Base-by-base conservation (phyloP, 2,888 invertebrate species). In the Leptothorax acervorum region DNA sequence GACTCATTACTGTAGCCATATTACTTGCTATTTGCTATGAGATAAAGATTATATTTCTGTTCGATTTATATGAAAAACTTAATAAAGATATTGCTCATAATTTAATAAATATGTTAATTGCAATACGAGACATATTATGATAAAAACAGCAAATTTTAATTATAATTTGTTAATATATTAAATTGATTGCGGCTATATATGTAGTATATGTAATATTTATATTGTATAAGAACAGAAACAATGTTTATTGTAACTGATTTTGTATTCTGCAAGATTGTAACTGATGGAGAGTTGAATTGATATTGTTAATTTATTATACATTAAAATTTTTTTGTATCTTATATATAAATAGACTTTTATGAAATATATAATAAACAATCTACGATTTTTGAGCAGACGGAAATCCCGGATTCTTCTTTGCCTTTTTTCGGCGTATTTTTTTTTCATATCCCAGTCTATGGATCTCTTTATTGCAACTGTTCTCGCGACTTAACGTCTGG, bases 401-500 rank as follows among this genome's bases (percentile, higher is more conserved):
- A 57, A 48, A 79, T 60, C 15, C 18, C 31, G 45, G 45, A 66
- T 66, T 45, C 42, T n/a, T 42, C 9, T 15, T 70, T 35, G 57
- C 12, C 39, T 9, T 39, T 75, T 79, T 68, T 23, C 18, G 23
- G 18, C 28, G 18, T 53, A 15, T n/a, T 45, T 35, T n/a, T 45
- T 35, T 81, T 63, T 23, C 57, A 48, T 79, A 35, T n/a, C 18
- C 18, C 18, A 60, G 57, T 35, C 23, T 12, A 12, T n/a, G 48
- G 23, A 71, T 62, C 39, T 81, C 60, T 71, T 81, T 79, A 79
- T 79, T 79, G 60, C 71, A 60, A 79, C 48, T 48, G 48, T 60
- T 60, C 35, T 28, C 48, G 28, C 71, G 71, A 71, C 23, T 81
- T 71, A 71, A 71, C 28, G 35, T 70, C 70, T 45, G 35, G 39